These are phyloP conservation scores for Drosophila saltans DNA, from an alignment of 1,140 invertebrate species.

Conservation along the genomic window DNA sequence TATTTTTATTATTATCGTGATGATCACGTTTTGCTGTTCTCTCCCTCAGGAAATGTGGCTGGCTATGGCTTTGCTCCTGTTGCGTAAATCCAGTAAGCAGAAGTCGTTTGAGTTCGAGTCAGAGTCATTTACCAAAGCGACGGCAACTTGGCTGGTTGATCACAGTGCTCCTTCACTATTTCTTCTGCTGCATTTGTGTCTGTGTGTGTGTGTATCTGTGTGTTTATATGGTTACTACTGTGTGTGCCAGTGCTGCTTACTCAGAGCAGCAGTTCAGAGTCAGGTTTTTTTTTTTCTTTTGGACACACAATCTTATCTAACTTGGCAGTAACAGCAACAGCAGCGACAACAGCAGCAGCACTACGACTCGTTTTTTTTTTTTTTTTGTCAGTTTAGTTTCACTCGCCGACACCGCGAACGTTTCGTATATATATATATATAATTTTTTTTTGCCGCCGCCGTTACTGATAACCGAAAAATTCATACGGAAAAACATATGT, in stretches of 20 bases:
- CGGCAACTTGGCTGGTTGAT: slow-evolving; percentile 55
- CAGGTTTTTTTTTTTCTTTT: slow-evolving; percentile 62
- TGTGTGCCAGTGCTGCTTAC: slow-evolving; percentile 47
- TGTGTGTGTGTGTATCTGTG: slow-evolving; percentile 31
- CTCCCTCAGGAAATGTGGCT: slow-evolving; percentile 60
- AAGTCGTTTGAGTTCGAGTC: slow-evolving; percentile 59
- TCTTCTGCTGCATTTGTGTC: slow-evolving; percentile 21
- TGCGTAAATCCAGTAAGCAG: slow-evolving; percentile 78
- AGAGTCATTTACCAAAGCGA: slow-evolving; percentile 62
- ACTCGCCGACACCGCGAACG: slow-evolving; percentile 50
- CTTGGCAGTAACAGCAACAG: slow-evolving; percentile 60
- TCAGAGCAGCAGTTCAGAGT: slow-evolving; percentile 42
- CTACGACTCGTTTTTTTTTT: slow-evolving; percentile 51
- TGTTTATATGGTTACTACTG: slow-evolving; percentile 59
- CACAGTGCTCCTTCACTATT: slow-evolving; percentile 17
- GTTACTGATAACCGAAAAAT: slow-evolving; percentile 59
- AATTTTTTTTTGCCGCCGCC: slow-evolving; percentile 44
- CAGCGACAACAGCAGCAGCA: slow-evolving; percentile 35
- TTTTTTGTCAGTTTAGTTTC: slow-evolving; percentile 62
- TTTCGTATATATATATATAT: slow-evolving; percentile 15
- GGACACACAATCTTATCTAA: slow-evolving; percentile 81
- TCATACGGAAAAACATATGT: slow-evolving; percentile 23
- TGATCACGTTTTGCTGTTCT: slow-evolving; percentile 63
- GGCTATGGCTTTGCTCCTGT: slow-evolving; percentile 53
- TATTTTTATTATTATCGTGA: slow-evolving; percentile 64